These are phyloP conservation scores for Smittia sp. DNA, from an alignment of 2,888 invertebrate genomes.

Conservation along the genomic window DNA sequence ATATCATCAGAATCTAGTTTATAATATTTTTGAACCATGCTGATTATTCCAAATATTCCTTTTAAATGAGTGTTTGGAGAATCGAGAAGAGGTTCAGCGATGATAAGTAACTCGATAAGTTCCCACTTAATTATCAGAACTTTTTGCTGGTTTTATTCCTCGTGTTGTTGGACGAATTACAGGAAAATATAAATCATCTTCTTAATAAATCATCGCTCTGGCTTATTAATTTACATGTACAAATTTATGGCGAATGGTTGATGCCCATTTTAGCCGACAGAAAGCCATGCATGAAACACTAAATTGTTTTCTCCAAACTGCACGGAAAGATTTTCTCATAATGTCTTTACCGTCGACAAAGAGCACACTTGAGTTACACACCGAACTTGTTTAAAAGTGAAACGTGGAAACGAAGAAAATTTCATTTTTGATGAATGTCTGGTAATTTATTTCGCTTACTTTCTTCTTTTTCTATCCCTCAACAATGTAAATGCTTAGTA, in stretches of 20 bases:
- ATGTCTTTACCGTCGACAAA: neutral
- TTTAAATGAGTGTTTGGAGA: no score
- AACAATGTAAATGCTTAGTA: slow-evolving; percentile 11
- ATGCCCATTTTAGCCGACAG: no score
- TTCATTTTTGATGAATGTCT: slow-evolving; percentile 34
- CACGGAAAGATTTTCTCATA: neutral
- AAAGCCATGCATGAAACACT: neutral
- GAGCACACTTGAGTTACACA: neutral
- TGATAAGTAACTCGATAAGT: neutral
- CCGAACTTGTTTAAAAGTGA: no score
- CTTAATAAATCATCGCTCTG: slow-evolving; percentile 30
- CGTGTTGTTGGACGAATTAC: neutral
- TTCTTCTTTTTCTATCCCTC: neutral
- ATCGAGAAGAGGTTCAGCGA: no score
- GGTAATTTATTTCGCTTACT: slow-evolving; percentile 24
- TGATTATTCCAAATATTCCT: no score
- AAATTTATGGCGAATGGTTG: slow-evolving; percentile 1
- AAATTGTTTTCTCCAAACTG: neutral
- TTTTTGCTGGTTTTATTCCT: slow-evolving; percentile 7
- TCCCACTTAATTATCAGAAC: slow-evolving; percentile 19
- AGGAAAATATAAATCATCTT: slow-evolving; percentile 37
- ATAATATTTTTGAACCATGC: no score
- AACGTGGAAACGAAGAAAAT: neutral
- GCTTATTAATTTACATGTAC: slow-evolving; percentile 3
- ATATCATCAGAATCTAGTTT: no score